phyloP scores from a whole-genome alignment of 92 coral and sea anemone species.

The Phenganax stokvisi region DNA sequence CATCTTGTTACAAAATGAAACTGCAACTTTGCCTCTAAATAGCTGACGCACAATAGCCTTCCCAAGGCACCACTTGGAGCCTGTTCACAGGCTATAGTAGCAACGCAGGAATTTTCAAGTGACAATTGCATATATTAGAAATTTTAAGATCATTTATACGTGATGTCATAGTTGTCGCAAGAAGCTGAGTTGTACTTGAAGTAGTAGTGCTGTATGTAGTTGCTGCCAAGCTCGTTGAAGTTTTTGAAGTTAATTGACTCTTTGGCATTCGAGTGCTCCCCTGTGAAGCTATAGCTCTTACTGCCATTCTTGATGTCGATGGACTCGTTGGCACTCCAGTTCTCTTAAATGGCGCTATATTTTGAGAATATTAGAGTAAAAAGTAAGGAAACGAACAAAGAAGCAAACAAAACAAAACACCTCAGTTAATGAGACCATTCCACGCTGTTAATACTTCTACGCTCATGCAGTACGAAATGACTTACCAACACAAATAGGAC shows the following conservation, averaged over 20 bases:
- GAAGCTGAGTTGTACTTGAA: background rate
- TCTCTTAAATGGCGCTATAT: background rate
- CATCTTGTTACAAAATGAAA: too few species aligned
- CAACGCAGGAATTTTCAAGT: background rate
- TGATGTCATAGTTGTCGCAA: background rate
- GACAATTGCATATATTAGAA: too few species aligned
- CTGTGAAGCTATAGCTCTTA: background rate
- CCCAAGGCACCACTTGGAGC: background rate
- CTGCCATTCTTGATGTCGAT: background rate
- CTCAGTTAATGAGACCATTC: too few species aligned
- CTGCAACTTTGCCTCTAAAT: too few species aligned
- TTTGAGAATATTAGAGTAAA: background rate
- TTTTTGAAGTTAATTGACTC: too few species aligned
- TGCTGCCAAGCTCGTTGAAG: background rate
- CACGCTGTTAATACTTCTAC: background rate
- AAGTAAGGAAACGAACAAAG: background rate
- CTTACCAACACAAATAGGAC: background rate
- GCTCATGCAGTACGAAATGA: background rate
- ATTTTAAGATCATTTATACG: background rate
- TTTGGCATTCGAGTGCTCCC: background rate
- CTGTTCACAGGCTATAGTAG: background rate
- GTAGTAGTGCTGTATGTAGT: background rate
- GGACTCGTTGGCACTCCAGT: background rate
- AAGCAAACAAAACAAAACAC: background rate
- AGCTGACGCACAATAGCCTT: background rate